A percentile compares a stretch with the other conserved stretches of the same genome.
Evolutionary conservation across 2,888 invertebrate genomes (phyloP).

Genomic region (Erebia aethiops): DNA sequence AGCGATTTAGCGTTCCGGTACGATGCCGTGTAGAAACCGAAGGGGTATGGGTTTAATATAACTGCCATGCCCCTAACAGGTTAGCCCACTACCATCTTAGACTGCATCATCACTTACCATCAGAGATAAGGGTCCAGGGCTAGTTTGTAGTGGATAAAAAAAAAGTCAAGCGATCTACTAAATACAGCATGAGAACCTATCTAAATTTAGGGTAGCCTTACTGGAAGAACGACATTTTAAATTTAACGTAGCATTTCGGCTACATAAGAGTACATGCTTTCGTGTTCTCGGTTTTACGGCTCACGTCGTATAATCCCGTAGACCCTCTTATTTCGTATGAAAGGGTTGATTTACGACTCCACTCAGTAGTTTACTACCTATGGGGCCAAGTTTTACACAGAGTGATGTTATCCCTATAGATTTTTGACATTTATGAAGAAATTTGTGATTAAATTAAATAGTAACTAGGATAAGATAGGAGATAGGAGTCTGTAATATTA

Average conservation of each 20-base stretch:
- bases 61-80: too few species aligned
- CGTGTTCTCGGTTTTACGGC: conserved; percentile 13
- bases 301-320: conserved; percentile 17
- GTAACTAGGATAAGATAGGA: too few species aligned
- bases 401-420: conserved; percentile 9
- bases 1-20: too few species aligned
- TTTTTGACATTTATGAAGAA: not conserved
- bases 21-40: too few species aligned
- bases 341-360: conserved; percentile 23
- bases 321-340: conserved; percentile 19
- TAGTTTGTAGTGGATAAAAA: too few species aligned
- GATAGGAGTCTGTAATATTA: too few species aligned
- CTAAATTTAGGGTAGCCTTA: not conserved
- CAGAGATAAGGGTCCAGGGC: too few species aligned
- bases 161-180: not conserved
- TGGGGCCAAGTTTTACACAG: conserved; percentile 5
- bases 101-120: too few species aligned
- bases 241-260: conserved; percentile 8
- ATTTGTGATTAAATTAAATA: too few species aligned
- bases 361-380: conserved; percentile 24
- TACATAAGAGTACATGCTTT: not conserved
- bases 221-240: conserved; percentile 11
- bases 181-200: not conserved
- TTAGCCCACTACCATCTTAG: too few species aligned
- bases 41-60: too few species aligned